Evolutionary conservation across 2,888 invertebrate species (phyloP).

Genomic region (Drosophila paracracens): DNA sequence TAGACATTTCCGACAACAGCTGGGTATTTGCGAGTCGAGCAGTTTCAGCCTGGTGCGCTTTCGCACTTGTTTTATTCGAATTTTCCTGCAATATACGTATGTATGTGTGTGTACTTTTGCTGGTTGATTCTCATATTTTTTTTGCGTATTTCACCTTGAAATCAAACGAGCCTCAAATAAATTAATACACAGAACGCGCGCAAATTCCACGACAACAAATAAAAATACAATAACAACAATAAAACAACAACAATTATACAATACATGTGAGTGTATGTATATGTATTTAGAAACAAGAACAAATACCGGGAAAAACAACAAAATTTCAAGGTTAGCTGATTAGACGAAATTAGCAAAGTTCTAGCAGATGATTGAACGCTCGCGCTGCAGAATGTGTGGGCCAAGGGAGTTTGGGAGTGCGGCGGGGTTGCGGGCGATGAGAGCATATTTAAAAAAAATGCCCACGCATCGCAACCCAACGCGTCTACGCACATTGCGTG

Average conservation of each 20-base stretch:
- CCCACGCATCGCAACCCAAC: slow-evolving; percentile 71
- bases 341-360: slow-evolving; percentile 80
- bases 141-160: slow-evolving; percentile 80
- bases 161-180: slow-evolving; percentile 76
- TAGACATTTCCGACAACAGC: background rate
- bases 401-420: background rate
- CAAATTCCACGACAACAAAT: slow-evolving; percentile 69
- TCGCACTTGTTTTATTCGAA: slow-evolving; percentile 25
- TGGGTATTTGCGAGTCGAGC: slow-evolving; percentile 6
- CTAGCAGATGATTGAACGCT: slow-evolving; percentile 67
- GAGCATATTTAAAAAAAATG: slow-evolving; percentile 69
- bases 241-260: slow-evolving; percentile 13
- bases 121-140: slow-evolving; percentile 38
- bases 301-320: slow-evolving; percentile 65
- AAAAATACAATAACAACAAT: slow-evolving; percentile 45
- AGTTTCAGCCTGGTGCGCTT: background rate
- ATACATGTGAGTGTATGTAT: slow-evolving; percentile 9
- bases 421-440: slow-evolving; percentile 50
- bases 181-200: slow-evolving; percentile 67
- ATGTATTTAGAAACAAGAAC: slow-evolving; percentile 56
- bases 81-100: slow-evolving; percentile 21
- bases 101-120: slow-evolving; percentile 21
- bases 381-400: slow-evolving; percentile 4
- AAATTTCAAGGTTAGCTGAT: slow-evolving; percentile 82
- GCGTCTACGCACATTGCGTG: slow-evolving; percentile 58